Conservation (phyloP, 2,888 invertebrate species). For the Petrophora chlorosata region DNA sequence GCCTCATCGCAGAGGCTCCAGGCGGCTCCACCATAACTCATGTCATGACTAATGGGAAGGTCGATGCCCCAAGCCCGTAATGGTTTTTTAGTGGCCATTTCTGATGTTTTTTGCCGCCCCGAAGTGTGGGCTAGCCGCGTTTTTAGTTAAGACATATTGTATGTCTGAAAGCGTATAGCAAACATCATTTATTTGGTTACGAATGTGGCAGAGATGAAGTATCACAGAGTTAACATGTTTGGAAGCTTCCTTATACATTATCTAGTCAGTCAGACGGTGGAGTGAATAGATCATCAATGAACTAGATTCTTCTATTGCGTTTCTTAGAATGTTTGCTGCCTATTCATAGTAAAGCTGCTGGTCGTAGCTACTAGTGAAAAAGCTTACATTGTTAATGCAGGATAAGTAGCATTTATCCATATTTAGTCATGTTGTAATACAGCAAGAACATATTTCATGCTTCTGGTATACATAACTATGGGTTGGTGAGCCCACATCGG, state of each 20-base stretch:
- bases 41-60: conserved; percentile 42
- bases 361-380: not conserved
- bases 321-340: not conserved
- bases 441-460: conserved; percentile 1
- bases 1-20: conserved; percentile 32
- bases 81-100: conserved; percentile 36
- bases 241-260: conserved; percentile 10
- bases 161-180: conserved; percentile 24
- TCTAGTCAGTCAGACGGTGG: conserved; percentile 1
- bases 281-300: conserved; percentile 12
- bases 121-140: conserved; percentile 34
- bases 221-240: conserved; percentile 21
- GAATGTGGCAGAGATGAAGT: conserved; percentile 29
- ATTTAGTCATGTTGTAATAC: not conserved
- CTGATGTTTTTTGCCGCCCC: conserved; percentile 33
- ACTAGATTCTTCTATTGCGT: conserved; percentile 4
- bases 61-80: conserved; percentile 33
- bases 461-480: not conserved
- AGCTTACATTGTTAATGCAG: not conserved
- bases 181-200: conserved; percentile 29
- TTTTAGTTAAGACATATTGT: conserved; percentile 36
- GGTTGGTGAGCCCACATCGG: conserved; percentile 14
- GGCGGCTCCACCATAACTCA: conserved; percentile 34
- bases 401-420: conserved; percentile 2
- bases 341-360: not conserved